phyloP scores from a whole-genome alignment of 2,797 vertebrate genomes.

The Neosilurus hyrtlii region DNA sequence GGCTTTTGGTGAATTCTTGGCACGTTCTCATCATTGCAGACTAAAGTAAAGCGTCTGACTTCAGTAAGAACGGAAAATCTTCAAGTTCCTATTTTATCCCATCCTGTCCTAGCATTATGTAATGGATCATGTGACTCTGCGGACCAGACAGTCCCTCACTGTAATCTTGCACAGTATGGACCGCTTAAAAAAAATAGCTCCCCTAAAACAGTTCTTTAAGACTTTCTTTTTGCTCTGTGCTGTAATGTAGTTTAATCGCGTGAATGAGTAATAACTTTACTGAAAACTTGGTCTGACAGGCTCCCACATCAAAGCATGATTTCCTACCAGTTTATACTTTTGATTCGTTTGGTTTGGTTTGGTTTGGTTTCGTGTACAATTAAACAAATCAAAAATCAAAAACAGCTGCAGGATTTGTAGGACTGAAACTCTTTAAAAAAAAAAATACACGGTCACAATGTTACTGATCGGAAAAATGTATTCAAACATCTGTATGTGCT shows the following conservation, averaged over 20 bases:
- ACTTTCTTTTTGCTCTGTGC: background rate
- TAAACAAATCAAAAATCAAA: background rate
- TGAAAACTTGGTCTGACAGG: background rate
- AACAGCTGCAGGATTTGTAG: background rate
- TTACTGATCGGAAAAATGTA: background rate
- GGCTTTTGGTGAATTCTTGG: constrained; percentile 8
- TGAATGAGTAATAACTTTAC: constrained; percentile 2
- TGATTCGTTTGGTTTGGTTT: constrained; percentile 2
- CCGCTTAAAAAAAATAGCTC: too few species aligned
- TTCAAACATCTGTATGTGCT: background rate
- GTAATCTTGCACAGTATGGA: background rate
- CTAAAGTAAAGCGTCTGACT: background rate
- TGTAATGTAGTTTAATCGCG: background rate
- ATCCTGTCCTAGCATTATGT: background rate
- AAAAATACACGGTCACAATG: background rate
- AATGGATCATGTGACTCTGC: background rate
- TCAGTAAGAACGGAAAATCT: background rate
- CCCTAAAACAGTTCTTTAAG: too few species aligned
- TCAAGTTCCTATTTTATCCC: background rate
- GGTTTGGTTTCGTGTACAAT: background rate
- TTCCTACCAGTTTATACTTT: background rate
- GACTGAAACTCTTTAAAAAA: background rate
- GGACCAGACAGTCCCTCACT: background rate
- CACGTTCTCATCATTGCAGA: background rate
- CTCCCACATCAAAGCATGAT: background rate